Evolutionary conservation across 2,797 vertebrate genomes (phyloP).

Genomic region (Coracias cyanogaster): DNA sequence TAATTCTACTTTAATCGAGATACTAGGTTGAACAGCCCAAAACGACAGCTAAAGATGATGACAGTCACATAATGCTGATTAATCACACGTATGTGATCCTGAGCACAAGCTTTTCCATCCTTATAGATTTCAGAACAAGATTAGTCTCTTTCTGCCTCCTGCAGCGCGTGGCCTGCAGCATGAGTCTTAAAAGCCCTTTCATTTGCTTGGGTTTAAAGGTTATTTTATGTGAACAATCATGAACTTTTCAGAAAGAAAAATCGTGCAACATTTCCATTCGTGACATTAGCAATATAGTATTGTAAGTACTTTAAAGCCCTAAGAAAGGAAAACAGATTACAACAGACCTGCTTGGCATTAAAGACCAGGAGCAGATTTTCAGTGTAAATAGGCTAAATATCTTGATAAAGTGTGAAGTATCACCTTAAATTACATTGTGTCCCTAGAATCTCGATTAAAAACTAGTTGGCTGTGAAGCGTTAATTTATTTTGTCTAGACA

Average conservation of each 20-base stretch:
- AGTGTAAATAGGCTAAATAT: not conserved
- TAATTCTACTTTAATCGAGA: not conserved
- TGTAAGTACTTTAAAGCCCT: not conserved
- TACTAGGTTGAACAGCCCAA: not conserved
- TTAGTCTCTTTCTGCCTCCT: not conserved
- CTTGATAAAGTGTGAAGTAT: constrained; percentile 37
- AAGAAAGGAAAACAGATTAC: not conserved
- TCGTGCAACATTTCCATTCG: not conserved
- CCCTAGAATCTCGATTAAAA: constrained; percentile 49
- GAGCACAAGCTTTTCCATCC: not conserved
- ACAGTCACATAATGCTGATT: not conserved
- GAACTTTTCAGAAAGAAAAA: not conserved
- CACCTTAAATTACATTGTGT: constrained; percentile 36
- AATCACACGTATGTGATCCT: not conserved
- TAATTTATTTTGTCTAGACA: constrained; percentile 56
- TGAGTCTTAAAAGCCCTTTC: not conserved
- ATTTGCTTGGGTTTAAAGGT: not conserved
- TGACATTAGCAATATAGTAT: not conserved
- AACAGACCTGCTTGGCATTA: not conserved
- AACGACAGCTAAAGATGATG: not conserved
- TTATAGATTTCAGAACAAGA: not conserved
- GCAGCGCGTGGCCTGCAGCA: not conserved
- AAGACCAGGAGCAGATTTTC: not conserved
- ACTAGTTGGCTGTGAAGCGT: constrained; percentile 26
- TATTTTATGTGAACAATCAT: not conserved